Evolutionary conservation across 2,888 invertebrate species (phyloP).

Genomic region (Agriotes lineatus): DNA sequence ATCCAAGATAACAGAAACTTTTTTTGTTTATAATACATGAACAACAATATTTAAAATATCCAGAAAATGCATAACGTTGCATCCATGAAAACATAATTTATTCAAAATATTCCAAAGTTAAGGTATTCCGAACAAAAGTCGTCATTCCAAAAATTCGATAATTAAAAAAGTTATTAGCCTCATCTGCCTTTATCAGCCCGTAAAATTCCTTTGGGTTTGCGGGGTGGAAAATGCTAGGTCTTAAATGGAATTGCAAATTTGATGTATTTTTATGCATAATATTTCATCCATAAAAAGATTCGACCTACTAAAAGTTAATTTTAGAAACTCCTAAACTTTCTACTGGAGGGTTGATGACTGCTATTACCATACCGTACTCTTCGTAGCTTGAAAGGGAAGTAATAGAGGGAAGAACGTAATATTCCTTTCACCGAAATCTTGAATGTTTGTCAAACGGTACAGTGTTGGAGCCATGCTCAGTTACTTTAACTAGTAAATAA

Average conservation of each 20-base stretch:
- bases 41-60: too few relatives aligned
- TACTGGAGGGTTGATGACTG: constrained; percentile 5
- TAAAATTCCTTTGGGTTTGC: not conserved
- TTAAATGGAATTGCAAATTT: constrained; percentile 12
- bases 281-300: not conserved
- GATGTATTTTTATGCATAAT: constrained; percentile 5
- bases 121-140: not conserved
- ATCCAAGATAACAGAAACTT: too few relatives aligned
- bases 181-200: constrained; percentile 3
- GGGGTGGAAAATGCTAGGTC: not conserved
- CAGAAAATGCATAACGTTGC: too few relatives aligned
- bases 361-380: constrained; percentile 7
- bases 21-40: too few relatives aligned
- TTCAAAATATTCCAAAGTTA: not conserved
- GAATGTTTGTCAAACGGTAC: not conserved
- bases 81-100: too few relatives aligned
- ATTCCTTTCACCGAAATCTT: not conserved
- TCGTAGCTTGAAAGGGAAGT: not conserved
- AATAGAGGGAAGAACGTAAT: not conserved
- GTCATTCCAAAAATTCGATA: constrained; percentile 4
- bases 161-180: constrained; percentile 13
- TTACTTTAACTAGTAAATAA: too few relatives aligned
- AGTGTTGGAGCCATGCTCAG: not conserved
- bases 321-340: constrained; percentile 10
- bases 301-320: constrained; percentile 3